Evolutionary conservation across 1,140 invertebrate species (phyloP).

Genomic region (Zaprionus ornatus): DNA sequence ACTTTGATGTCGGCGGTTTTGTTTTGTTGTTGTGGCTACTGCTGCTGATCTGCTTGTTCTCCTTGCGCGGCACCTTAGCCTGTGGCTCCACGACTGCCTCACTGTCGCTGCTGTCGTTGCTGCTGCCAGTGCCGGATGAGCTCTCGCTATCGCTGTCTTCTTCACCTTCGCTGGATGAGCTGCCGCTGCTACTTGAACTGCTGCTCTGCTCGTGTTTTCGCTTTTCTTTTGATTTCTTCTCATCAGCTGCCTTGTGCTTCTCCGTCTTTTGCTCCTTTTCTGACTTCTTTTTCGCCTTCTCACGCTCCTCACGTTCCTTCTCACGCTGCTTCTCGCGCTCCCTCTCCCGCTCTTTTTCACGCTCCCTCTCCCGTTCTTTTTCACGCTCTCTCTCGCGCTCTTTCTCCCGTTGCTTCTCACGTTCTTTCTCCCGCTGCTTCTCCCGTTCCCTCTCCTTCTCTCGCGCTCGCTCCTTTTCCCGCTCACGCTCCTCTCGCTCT

Average conservation of each 20-base stretch:
- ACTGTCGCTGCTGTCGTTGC: slow-evolving; percentile 34
- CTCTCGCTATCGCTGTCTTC: slow-evolving; percentile 24
- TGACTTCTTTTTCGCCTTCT: slow-evolving; percentile 43
- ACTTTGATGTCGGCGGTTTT: slow-evolving; percentile 1
- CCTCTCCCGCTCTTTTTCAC: slow-evolving; percentile 3
- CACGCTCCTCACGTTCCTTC: slow-evolving; percentile 15
- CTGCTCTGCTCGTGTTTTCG: slow-evolving; percentile 49
- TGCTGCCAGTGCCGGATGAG: slow-evolving; percentile 29
- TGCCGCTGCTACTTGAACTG: slow-evolving; percentile 53
- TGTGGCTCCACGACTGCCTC: slow-evolving; percentile 41
- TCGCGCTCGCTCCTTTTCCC: slow-evolving; percentile 8
- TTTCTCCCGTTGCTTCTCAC: slow-evolving; percentile 1
- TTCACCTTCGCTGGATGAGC: slow-evolving; percentile 16
- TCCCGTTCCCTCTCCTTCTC: slow-evolving; percentile 15
- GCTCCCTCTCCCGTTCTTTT: slow-evolving; percentile 5
- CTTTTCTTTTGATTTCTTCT: slow-evolving; percentile 53
- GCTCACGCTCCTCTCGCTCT: background rate
- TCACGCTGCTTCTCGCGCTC: slow-evolving; percentile 1
- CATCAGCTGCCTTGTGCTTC: slow-evolving; percentile 19
- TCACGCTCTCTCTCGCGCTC: slow-evolving; percentile 2
- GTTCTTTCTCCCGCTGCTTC: slow-evolving; percentile 11
- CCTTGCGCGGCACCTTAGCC: slow-evolving; percentile 50
- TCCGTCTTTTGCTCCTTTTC: slow-evolving; percentile 16
- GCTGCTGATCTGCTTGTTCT: slow-evolving; percentile 10
- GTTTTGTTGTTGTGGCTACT: slow-evolving; percentile 27